Evolutionary conservation across 2,888 invertebrate genomes (phyloP).

Genomic region (Stenotaenia linearis): DNA sequence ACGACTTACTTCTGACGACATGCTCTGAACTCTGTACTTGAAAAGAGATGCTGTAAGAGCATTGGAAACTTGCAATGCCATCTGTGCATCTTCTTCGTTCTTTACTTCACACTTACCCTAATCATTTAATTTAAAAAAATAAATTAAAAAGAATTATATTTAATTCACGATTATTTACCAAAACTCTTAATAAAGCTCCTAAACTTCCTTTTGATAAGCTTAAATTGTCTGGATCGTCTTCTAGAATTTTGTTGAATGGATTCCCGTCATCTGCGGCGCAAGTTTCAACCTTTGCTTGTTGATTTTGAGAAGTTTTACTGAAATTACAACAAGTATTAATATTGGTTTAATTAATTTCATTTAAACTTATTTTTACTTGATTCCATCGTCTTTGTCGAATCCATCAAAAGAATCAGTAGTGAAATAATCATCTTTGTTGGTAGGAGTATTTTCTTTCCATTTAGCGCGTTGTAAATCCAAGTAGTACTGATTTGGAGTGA

Average conservation of each 20-base stretch:
- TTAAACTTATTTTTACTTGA: no score
- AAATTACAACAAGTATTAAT: not conserved
- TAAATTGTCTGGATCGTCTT: not conserved
- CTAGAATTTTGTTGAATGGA: not conserved
- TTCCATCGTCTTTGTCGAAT: not conserved
- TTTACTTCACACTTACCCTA: conserved; percentile 24
- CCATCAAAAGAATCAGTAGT: not conserved
- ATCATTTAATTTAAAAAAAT: not conserved
- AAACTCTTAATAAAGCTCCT: not conserved
- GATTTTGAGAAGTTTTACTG: not conserved
- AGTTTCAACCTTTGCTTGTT: not conserved
- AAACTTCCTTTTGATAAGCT: not conserved
- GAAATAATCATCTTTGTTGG: not conserved
- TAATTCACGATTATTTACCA: not conserved
- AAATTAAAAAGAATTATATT: no score
- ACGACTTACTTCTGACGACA: conserved; percentile 9
- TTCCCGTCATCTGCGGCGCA: not conserved
- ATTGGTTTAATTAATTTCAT: not conserved
- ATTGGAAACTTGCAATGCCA: conserved; percentile 27
- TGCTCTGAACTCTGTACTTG: conserved; percentile 26
- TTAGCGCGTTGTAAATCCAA: not conserved
- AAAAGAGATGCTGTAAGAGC: conserved; percentile 1
- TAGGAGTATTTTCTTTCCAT: not conserved
- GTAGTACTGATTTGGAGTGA: not conserved
- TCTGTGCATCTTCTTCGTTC: conserved; percentile 28